Conservation (phyloP, 2,797 vertebrate genomes). For the Heterohyrax brucei region DNA sequence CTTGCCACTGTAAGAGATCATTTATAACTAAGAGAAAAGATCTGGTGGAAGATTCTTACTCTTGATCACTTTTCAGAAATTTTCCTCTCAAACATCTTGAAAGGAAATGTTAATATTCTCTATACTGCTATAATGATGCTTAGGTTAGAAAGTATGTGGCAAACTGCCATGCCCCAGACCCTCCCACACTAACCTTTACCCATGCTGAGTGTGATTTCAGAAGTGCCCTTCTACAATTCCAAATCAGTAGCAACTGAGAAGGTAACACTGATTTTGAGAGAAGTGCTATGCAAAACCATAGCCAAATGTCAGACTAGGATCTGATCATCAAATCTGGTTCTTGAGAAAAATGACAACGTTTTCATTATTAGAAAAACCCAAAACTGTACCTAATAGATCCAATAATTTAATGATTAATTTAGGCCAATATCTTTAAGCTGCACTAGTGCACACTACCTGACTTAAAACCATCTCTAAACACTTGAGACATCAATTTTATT, state of each 20-base stretch:
- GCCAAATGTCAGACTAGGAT: constrained; percentile 63
- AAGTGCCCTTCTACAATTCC: constrained; percentile 91
- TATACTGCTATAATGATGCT: constrained; percentile 86
- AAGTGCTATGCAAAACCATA: constrained; percentile 46
- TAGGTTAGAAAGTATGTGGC: constrained; percentile 77
- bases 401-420: neutral
- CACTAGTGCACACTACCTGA: neutral
- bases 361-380: constrained; percentile 17
- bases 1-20: neutral
- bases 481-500: constrained; percentile 15
- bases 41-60: neutral
- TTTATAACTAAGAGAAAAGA: constrained; percentile 46
- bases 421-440: neutral
- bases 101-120: constrained; percentile 80
- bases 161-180: constrained; percentile 60
- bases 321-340: neutral
- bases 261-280: constrained; percentile 74
- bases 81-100: neutral
- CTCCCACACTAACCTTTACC: constrained; percentile 91
- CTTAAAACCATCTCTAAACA: constrained; percentile 1
- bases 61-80: constrained; percentile 9
- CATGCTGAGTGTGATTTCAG: constrained; percentile 92
- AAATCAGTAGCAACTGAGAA: constrained; percentile 78
- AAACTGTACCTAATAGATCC: neutral
- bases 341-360: constrained; percentile 13